Base-by-base conservation (phyloP, 2,888 invertebrate genomes). In the Melanotus villosus region DNA sequence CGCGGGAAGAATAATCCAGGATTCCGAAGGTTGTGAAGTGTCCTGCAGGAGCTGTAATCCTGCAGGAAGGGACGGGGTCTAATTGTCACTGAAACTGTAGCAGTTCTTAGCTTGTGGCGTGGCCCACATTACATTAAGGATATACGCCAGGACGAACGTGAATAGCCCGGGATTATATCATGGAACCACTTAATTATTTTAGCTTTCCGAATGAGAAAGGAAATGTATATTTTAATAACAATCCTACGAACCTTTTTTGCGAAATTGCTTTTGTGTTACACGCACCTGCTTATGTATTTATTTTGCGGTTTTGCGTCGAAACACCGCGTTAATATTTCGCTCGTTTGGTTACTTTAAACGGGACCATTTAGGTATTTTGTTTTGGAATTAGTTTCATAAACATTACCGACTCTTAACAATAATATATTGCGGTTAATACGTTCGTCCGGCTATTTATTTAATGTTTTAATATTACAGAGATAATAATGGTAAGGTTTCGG, bases 151-250 rank as follows among this genome's bases (percentile, higher is more conserved):
- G 59, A 65, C 65, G 65, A 69, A 69, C 65, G 69, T 65, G 65
- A 69, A 69, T 69, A 54, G 58, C 62, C 64, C 21, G 52, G 73
- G 71, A 72, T 73, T 73, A 72, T 71, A 70, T 72, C 60, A 73
- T 72, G 65, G 68, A 65, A 63, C 69, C 71, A 70, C 64, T 72
- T 73, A 71, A 71, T 73, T 73, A 73, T 71, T 73, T 69, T 67
- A 70, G 60, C 64, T 68, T 68, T 45, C 19, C 21, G 9, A 38
- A 34, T 5, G 56, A 52, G 56, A 56, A 52, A 36, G 56, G 60
- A 68, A 65, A 71, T 65, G 68, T 54, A 9, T 21, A 52, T 38
- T 56, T 56, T 56, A 36, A 56, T 56, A 56, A 36, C 56, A 21
- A 12, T 34, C 16, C 52, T 30, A 26, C 1, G 16, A 18, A 10